Evolutionary conservation across 2,888 invertebrate genomes (phyloP).

Genomic region (Melieria crassipennis): DNA sequence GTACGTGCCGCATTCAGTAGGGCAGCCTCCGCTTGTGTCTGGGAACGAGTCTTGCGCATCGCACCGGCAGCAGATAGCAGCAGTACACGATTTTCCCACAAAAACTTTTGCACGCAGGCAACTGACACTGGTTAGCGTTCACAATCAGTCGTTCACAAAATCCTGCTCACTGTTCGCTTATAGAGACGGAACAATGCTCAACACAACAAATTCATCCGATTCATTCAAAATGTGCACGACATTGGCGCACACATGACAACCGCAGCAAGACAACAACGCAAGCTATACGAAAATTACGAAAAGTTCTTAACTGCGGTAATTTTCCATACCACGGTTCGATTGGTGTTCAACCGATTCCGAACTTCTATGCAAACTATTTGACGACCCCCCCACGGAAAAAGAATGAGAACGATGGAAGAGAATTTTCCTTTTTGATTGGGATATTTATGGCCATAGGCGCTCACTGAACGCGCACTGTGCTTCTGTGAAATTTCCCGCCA

Average conservation of each 20-base stretch:
- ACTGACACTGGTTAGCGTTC: too few species aligned
- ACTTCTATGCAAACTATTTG: constrained; percentile 23
- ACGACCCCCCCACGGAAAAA: neutral
- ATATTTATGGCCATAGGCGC: too few species aligned
- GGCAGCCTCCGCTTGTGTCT: constrained; percentile 64
- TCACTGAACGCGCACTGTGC: too few species aligned
- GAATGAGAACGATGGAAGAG: neutral
- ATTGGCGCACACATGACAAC: constrained; percentile 4
- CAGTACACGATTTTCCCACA: constrained; percentile 1
- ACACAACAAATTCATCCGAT: neutral
- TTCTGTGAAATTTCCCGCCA: too few species aligned
- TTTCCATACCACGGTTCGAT: constrained; percentile 19
- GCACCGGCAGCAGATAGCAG: constrained; percentile 39
- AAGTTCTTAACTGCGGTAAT: constrained; percentile 3
- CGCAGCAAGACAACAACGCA: neutral
- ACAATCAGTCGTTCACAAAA: too few species aligned
- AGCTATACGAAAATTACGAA: neutral
- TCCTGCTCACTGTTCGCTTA: neutral
- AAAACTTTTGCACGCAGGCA: constrained; percentile 13
- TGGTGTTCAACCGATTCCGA: constrained; percentile 19
- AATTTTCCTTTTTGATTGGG: too few species aligned
- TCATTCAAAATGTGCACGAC: neutral
- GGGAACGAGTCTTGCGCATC: constrained; percentile 65
- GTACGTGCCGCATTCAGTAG: constrained; percentile 40
- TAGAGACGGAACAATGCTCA: neutral